A percentile compares a stretch with the other conserved stretches of the same genome.
Conservation (phyloP, 2,797 vertebrate species). For the Crocodylus rhombifer region DNA sequence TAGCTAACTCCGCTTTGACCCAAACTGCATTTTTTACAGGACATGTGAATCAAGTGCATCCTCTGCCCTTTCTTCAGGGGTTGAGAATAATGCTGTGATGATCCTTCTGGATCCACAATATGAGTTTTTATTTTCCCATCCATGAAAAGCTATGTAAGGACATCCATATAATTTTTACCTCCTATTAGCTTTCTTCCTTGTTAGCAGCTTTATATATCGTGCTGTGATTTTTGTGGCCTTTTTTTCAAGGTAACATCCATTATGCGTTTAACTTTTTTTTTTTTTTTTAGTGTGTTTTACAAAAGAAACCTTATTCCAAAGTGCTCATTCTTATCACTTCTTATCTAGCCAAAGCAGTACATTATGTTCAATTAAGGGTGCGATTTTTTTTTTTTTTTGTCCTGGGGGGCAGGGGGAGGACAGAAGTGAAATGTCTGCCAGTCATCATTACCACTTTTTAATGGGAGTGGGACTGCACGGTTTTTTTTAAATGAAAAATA, state of each 20-base stretch:
- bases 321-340: constrained; percentile 3
- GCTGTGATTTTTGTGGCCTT: constrained; percentile 50
- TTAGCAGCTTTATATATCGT: constrained; percentile 38
- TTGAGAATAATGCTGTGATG: background rate
- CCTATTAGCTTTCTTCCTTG: background rate
- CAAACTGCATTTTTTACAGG: background rate
- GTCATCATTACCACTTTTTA: background rate
- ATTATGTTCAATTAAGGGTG: background rate
- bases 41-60: fast-evolving
- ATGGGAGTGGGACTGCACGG: constrained; percentile 66
- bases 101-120: fast-evolving
- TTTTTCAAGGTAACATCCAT: background rate
- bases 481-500: background rate
- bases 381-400: background rate
- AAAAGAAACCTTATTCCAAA: constrained; percentile 43
- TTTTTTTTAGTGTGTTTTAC: background rate
- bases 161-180: background rate
- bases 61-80: background rate
- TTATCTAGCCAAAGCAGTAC: constrained; percentile 40
- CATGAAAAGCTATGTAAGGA: background rate
- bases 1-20: background rate
- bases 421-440: no score
- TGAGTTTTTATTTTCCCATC: background rate
- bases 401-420: background rate
- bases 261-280: background rate